Percentiles rank a stretch among this genome's conserved stretches.
phyloP scores from a whole-genome alignment of 1,140 invertebrate genomes.

The Philopotamus ludificatus region DNA sequence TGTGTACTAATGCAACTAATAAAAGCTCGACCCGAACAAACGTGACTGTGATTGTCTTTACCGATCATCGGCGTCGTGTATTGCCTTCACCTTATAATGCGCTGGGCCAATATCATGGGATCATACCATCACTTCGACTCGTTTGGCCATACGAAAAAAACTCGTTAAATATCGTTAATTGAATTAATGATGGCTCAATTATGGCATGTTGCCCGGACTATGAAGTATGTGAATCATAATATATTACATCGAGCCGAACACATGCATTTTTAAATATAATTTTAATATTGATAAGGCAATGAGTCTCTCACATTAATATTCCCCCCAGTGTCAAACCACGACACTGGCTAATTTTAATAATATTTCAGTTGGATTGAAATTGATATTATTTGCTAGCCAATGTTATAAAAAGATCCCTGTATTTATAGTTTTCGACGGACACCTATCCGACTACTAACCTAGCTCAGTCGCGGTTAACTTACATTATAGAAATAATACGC shows the following conservation, averaged over 20 bases:
- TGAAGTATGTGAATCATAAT: neutral
- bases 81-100: conserved; percentile 27
- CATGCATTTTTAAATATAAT: neutral
- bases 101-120: conserved; percentile 20
- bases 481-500: no score
- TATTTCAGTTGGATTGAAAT: no score
- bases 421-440: no score
- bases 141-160: neutral
- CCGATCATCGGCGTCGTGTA: conserved; percentile 25
- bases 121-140: neutral
- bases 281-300: neutral
- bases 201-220: neutral
- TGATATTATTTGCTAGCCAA: no score
- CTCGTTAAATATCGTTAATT: conserved; percentile 10
- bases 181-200: conserved; percentile 21
- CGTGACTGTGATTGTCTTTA: conserved; percentile 26
- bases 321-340: no score
- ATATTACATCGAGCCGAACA: neutral
- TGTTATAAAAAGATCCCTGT: neutral
- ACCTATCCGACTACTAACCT: no score
- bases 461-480: no score
- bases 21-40: conserved; percentile 27
- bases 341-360: no score
- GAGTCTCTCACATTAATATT: no score
- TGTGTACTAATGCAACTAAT: conserved; percentile 20